A percentile compares a stretch with the other conserved stretches of the same genome.
Evolutionary conservation across 92 coral and sea anemone genomes (phyloP).

Genomic region (Palythoa heliodiscus): DNA sequence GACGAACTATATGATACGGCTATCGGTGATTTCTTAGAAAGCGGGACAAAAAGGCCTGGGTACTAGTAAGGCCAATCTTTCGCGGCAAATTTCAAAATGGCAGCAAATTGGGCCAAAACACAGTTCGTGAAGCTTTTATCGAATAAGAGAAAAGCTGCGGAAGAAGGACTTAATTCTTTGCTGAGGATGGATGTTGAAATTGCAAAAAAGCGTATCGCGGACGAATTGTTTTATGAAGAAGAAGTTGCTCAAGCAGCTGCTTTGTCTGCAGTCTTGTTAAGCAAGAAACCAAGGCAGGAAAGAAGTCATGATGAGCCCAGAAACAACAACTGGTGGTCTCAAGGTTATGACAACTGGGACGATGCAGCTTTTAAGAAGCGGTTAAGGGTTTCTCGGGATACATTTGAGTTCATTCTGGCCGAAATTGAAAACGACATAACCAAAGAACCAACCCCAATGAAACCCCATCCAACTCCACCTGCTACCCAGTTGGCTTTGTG

Average conservation of each 20-base stretch:
- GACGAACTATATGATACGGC: too few relatives aligned
- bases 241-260: conserved; percentile 55
- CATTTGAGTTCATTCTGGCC: conserved; percentile 21
- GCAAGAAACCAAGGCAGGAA: conserved; percentile 39
- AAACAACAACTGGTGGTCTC: conserved; percentile 42
- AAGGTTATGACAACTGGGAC: conserved; percentile 56
- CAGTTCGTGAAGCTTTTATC: conserved; percentile 23
- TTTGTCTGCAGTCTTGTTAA: conserved; percentile 48
- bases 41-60: too few relatives aligned
- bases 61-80: too few relatives aligned
- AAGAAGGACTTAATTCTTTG: conserved; percentile 16
- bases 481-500: conserved; percentile 42
- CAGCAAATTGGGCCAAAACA: conserved; percentile 1
- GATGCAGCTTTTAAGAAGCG: conserved; percentile 43
- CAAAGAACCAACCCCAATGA: conserved; percentile 44
- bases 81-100: background rate
- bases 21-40: too few relatives aligned
- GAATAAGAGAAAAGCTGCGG: background rate
- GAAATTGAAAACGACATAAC: conserved; percentile 19
- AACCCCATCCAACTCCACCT: conserved; percentile 36
- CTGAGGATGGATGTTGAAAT: background rate
- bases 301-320: conserved; percentile 44
- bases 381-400: conserved; percentile 3
- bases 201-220: conserved; percentile 24
- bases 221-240: conserved; percentile 36